These are phyloP conservation scores for Geopemphigus sp. DNA, from an alignment of 1,140 invertebrate genomes.

Conservation along the genomic window DNA sequence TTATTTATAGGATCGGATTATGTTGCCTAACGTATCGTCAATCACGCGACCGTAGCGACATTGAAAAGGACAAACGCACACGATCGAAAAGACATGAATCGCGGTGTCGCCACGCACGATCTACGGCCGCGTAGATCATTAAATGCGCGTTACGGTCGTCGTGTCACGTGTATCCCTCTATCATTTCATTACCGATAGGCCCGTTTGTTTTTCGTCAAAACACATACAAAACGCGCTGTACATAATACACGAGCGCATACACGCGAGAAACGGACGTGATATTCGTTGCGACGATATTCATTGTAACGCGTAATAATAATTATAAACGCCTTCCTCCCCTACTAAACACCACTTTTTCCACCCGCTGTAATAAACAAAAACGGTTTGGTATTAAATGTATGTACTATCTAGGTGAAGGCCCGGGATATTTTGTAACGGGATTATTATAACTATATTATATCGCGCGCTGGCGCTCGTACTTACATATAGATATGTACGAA, in stretches of 20 bases:
- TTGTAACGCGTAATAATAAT: neutral
- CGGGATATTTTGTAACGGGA: neutral
- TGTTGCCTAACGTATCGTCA: too few species aligned
- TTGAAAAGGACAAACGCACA: neutral
- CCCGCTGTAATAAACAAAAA: too few species aligned
- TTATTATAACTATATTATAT: neutral
- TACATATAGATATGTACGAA: neutral
- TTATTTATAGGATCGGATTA: too few species aligned
- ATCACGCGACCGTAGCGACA: neutral
- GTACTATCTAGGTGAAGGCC: neutral
- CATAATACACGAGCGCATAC: neutral
- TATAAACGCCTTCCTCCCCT: too few species aligned
- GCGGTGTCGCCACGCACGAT: neutral
- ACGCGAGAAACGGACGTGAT: neutral
- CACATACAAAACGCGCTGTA: neutral
- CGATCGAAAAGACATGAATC: neutral
- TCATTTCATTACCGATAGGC: neutral
- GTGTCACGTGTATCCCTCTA: neutral
- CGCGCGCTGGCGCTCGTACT: too few species aligned
- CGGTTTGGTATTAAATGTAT: neutral
- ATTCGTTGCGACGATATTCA: too few species aligned
- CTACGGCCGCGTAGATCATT: neutral
- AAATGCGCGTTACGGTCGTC: neutral
- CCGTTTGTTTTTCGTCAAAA: constrained; percentile 1
- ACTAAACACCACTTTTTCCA: too few species aligned